Base-by-base conservation (phyloP, 2,113 vertebrate species). In the Trogon melanurus region DNA sequence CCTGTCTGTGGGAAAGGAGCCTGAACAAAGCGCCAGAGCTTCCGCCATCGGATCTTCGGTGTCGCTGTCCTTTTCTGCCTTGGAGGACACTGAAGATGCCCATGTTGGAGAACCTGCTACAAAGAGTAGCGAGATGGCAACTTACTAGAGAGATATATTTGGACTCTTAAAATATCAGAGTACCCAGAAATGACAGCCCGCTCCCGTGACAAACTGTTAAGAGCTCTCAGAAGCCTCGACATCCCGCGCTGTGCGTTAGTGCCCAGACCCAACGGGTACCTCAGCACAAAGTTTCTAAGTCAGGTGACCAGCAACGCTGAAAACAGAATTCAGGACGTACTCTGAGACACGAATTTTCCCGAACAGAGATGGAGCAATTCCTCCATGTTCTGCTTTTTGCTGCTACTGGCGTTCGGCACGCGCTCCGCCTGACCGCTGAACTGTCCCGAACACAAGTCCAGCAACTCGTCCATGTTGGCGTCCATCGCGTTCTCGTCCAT, bases 401-500 rank as follows among this genome's bases (percentile, higher is more conserved):
- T 85, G 19, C 51, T 95, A 91, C 82, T 94, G 57, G 56, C 34
- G 30, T 88, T 65, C 10, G 93, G 93, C 72, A 54, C 18, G 0
- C 87, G 96, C 54, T 97, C 95, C 45, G 89, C 34, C 86, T 93
- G 97, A 71, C 96, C 90, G 48, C 93, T 97, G 10, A 99, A 99
- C 38, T 98, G 98, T 1, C 99, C 99, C 0, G 99, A 99, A 69
- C 99, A 99, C 90, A 99, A 82, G 67, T 99, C 98, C 84, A 99
- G 58, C 27, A 99, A 96, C 86, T 99, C 99, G 21, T 98, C 99
- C 99, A 99, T 99, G 88, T 99, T 99, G 65, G 99, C 99, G 20
- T 99, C 99, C 99, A 99, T 99, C 7, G 99, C 99, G 22, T 99
- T 99, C 93, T 99, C 99, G 67, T 99, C 99, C 98, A 99, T 98